Conservation (phyloP, 2,888 invertebrate genomes). For the Linnaemya tessellans region DNA sequence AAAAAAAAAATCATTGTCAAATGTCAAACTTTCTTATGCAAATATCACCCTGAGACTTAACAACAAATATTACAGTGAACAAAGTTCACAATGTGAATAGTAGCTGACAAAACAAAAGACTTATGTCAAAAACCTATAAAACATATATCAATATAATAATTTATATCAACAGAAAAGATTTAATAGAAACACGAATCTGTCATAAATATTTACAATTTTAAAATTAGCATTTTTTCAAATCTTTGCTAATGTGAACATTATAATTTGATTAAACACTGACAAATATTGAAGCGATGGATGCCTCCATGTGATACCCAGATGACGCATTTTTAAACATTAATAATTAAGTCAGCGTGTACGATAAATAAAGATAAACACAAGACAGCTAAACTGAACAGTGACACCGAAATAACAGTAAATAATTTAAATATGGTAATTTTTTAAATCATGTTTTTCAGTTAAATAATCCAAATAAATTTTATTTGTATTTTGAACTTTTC, state of each 20-base stretch:
- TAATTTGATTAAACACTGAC: neutral
- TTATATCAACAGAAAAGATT: neutral
- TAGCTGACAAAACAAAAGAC: neutral
- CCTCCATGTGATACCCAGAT: neutral
- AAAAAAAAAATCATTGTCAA: neutral
- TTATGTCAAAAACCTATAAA: neutral
- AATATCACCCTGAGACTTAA: neutral
- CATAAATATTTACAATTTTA: neutral
- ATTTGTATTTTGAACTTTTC: neutral
- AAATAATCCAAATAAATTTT: neutral
- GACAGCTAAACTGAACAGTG: neutral
- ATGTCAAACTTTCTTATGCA: neutral
- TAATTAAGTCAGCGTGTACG: neutral
- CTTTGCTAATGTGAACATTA: neutral
- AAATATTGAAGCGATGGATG: neutral
- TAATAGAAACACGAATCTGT: neutral
- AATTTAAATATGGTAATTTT: slow-evolving; percentile 42
- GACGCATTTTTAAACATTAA: slow-evolving; percentile 5
- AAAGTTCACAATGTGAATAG: neutral
- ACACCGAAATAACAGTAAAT: slow-evolving; percentile 4
- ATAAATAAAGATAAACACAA: neutral
- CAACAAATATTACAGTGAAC: neutral
- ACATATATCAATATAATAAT: neutral
- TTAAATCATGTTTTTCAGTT: slow-evolving; percentile 15
- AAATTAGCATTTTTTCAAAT: neutral